Percentiles rank a stretch among this genome's conserved stretches.
Conservation (phyloP, 2,888 invertebrate species). For the Trachelus troglodyta region DNA sequence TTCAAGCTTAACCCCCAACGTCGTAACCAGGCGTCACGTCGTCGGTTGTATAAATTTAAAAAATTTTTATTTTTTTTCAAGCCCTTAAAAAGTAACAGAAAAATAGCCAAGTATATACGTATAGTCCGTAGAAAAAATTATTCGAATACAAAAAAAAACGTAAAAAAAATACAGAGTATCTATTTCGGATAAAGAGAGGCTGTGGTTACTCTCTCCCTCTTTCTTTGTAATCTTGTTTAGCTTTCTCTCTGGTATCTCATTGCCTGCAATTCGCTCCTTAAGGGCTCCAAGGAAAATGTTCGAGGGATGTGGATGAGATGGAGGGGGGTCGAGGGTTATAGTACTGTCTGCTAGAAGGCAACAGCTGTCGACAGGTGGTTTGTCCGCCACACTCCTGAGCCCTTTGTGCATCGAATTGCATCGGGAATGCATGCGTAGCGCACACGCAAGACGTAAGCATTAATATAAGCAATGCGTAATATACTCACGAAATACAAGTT, state of each 20-base stretch:
- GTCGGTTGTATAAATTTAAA: background rate
- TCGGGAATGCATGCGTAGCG: background rate
- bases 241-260: conserved; percentile 24
- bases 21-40: background rate
- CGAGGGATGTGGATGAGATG: background rate
- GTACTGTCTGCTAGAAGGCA: conserved; percentile 14
- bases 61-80: conserved; percentile 6
- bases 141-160: background rate
- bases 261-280: conserved; percentile 33
- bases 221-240: conserved; percentile 7
- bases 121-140: background rate
- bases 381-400: conserved; percentile 41
- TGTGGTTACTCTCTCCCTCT: background rate
- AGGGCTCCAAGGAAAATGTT: background rate
- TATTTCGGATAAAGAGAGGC: background rate
- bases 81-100: background rate
- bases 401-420: conserved; percentile 47
- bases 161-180: background rate
- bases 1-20: background rate
- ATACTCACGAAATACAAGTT: background rate
- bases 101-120: background rate
- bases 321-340: background rate
- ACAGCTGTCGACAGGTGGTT: conserved; percentile 63
- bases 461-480: background rate
- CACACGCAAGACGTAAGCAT: background rate